phyloP scores from a whole-genome alignment of 2,888 invertebrate genomes.

The Caenorhabditis panamensis region DNA sequence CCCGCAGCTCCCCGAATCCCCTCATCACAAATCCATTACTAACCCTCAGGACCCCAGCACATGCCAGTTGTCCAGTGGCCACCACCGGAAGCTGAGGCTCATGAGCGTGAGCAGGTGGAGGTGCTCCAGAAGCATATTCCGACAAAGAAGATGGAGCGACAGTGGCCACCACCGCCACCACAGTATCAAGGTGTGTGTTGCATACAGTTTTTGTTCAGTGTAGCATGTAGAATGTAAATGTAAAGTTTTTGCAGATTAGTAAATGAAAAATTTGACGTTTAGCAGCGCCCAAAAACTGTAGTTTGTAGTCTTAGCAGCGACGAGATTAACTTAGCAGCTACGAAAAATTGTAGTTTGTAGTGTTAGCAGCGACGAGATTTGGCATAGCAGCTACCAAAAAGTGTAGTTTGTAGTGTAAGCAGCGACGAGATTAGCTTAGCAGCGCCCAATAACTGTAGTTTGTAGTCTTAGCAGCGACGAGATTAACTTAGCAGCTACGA shows the following conservation, averaged over 20 bases:
- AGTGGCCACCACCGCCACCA: conserved; percentile 76
- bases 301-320: no score
- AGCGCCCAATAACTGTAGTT: no score
- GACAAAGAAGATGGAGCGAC: conserved; percentile 69
- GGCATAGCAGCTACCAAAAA: no score
- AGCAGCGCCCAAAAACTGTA: no score
- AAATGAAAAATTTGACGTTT: no score
- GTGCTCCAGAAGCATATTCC: conserved; percentile 75
- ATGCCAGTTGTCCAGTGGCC: conserved; percentile 79
- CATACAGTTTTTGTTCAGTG: background rate
- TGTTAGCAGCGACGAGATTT: no score
- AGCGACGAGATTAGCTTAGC: no score
- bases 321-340: no score
- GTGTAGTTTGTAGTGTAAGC: no score
- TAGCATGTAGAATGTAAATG: background rate
- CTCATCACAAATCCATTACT: conserved; percentile 5
- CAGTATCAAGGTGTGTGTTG: conserved; percentile 67
- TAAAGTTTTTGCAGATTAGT: background rate
- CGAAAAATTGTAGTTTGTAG: no score
- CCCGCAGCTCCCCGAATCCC: conserved; percentile 7
- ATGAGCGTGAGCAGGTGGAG: conserved; percentile 74
- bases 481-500: no score
- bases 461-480: no score
- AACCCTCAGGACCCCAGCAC: conserved; percentile 64
- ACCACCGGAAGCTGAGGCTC: conserved; percentile 77